Conservation (phyloP, 2,888 invertebrate genomes). For the Heteropelma amictum region DNA sequence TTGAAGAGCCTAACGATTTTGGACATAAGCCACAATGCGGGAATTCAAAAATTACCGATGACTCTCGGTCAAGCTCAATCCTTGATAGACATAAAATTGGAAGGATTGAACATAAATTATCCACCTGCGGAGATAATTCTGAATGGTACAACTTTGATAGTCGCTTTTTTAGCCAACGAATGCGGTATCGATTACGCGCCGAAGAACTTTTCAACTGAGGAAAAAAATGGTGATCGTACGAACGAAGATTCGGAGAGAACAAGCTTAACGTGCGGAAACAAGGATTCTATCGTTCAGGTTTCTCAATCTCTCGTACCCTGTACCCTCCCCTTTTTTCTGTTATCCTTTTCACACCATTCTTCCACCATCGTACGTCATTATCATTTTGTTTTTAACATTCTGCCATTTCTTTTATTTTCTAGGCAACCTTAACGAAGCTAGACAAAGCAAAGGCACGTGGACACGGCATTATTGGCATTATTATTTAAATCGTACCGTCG, state of each 20-base stretch:
- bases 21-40: conserved; percentile 81
- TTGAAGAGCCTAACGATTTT: conserved; percentile 82
- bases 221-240: conserved; percentile 21
- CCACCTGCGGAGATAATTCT: conserved; percentile 82
- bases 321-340: not conserved
- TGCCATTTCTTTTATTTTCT: conserved; percentile 77
- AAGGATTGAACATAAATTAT: conserved; percentile 82
- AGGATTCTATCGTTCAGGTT: conserved; percentile 74
- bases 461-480: conserved; percentile 72
- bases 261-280: conserved; percentile 46
- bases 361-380: not conserved
- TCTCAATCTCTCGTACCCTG: not conserved
- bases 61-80: conserved; percentile 83
- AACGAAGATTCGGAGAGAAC: not conserved
- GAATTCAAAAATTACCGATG: conserved; percentile 82
- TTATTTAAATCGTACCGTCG: too few relatives aligned
- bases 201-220: conserved; percentile 74
- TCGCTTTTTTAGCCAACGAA: conserved; percentile 73
- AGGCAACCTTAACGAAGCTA: conserved; percentile 81
- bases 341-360: too few relatives aligned
- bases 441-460: conserved; percentile 82
- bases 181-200: conserved; percentile 80
- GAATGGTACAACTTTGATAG: conserved; percentile 82
- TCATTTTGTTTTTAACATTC: conserved; percentile 47
- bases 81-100: conserved; percentile 82